phyloP scores from a whole-genome alignment of 35 echinoderm and acorn worm species.

The Holothuria glaberrima region DNA sequence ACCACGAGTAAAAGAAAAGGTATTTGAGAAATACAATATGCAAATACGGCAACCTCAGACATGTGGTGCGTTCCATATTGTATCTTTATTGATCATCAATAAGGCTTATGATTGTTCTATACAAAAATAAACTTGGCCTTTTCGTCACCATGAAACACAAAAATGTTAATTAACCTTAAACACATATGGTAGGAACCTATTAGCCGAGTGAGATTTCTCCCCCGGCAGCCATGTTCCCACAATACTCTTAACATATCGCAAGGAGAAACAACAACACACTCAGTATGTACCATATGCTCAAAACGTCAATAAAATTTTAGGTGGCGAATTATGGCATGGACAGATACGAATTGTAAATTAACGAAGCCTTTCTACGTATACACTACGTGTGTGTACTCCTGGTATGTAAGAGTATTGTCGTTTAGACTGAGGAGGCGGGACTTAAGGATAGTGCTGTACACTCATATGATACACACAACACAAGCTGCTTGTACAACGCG shows the following conservation, averaged over 20 bases:
- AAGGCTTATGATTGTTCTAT: too few relatives aligned
- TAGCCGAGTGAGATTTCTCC: background rate
- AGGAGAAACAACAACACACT: constrained; percentile 53
- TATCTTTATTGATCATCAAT: too few relatives aligned
- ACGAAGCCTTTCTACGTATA: background rate
- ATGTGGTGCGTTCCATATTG: too few relatives aligned
- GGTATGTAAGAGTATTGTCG: background rate
- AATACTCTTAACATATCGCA: constrained; percentile 29
- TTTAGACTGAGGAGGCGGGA: too few relatives aligned
- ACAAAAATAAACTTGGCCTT: too few relatives aligned
- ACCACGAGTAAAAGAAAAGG: too few relatives aligned
- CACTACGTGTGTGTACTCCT: constrained; percentile 16
- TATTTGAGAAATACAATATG: too few relatives aligned
- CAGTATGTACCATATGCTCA: constrained; percentile 60
- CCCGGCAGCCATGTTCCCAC: constrained; percentile 56
- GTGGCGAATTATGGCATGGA: constrained; percentile 58
- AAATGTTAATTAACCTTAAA: constrained; percentile 51
- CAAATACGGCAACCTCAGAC: too few relatives aligned
- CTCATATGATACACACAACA: too few relatives aligned
- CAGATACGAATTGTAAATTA: constrained; percentile 63
- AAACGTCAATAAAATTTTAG: constrained; percentile 66
- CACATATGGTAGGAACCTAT: constrained; percentile 46
- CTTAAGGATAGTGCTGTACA: too few relatives aligned
- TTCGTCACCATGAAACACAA: background rate
- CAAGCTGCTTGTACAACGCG: too few relatives aligned